Base-by-base conservation (phyloP, 2,113 vertebrate genomes). In the Serinus canaria region DNA sequence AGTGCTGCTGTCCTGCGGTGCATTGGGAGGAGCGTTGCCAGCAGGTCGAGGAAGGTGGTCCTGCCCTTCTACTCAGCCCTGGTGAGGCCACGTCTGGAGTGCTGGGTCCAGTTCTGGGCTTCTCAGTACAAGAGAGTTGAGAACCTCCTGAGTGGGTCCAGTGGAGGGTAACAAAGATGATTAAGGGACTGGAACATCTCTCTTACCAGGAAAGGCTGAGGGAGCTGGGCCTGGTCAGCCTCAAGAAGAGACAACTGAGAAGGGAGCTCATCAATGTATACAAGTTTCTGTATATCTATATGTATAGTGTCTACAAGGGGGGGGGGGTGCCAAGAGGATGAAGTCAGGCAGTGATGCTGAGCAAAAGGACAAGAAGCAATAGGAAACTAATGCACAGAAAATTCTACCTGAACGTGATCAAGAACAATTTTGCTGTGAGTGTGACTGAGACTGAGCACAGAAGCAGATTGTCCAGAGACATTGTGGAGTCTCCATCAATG, bases 151-250 rank as follows among this genome's bases (percentile, higher is more conserved):
- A 33, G 15, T 9, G 3, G 27, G 27, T 28, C 27, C 39, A 28
- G 46, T 9, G 18, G 63, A 52, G 22, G 12, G 22, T 2, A 39
- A 12, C 23, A 46, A 6, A 47, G 41, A 20, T 43, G 21, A 18
- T 41, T 21, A 12, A 63, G 4, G 16, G 67, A 25, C 43, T 43
- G 14, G 43, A 63, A 2, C 11, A 31, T 43, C 11, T 27, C 28
- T 53, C 13, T 47, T 56, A 13, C 2, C 30, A 49, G 31, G 35
- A 43, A 50, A 64, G 18, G 21, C 21, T 73, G 59, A 0, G 1
- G 58, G 43, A 80, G 14, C 4, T 72, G 0, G 1, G 20, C 30
- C 10, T 52, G 8, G 1, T 35, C 30, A 56, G 50, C 5, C 25
- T 33, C 0, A 1, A 58, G 11, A 72, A 31, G 24, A 55, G 14